Evolutionary conservation across 2,888 invertebrate species (phyloP), one percentile per base, ranked within the genome.

Genomic region (Stomorhina lunata): DNA sequence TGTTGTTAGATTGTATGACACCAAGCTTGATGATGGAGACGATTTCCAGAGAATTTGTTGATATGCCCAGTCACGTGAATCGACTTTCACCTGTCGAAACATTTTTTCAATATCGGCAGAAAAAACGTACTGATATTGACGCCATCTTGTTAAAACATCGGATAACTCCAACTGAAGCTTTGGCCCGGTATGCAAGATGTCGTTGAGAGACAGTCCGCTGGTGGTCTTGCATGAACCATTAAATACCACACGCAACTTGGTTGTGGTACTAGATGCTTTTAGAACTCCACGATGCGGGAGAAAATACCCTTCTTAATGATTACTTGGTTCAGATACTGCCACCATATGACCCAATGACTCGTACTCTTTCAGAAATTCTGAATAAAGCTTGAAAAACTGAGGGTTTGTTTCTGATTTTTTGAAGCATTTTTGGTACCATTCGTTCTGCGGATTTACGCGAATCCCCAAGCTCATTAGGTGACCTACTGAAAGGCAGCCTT

Each of bases 191-290:
- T 53, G 55, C 17, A 71, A 57, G 12, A 63, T 43, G 43, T 80
- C 53, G 68, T 75, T 80, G 17, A 80, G 40, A 3, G 80, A 68
- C 34, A 71, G 12, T 2, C 61, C 75, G 12, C 69, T 69, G 7
- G 22, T 55, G 48, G 69, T 71, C 29, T 65, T 53, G 10, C 20
- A 53, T 12, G 79, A 72, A 4, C 72, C 71, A 55, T 57, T 40
- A 34, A 68, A 68, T 40, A 55, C 69, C 0, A 40, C 68, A 1
- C 57, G 43, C 7, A 76, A n/a, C 9, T 66, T 76, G 7, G 66
- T 76, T 17, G 59, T 66, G 3, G 20, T 17, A 12, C 66, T 65
- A 15, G 12, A 32, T 12, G 9, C 29, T 1, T 40, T 27, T 20
- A 65, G 25, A 6, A 68, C 68, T 10, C 69, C 29, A 40, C 55